Conservation (phyloP, 1,140 invertebrate genomes). For the Macrobrachium nipponense region DNA sequence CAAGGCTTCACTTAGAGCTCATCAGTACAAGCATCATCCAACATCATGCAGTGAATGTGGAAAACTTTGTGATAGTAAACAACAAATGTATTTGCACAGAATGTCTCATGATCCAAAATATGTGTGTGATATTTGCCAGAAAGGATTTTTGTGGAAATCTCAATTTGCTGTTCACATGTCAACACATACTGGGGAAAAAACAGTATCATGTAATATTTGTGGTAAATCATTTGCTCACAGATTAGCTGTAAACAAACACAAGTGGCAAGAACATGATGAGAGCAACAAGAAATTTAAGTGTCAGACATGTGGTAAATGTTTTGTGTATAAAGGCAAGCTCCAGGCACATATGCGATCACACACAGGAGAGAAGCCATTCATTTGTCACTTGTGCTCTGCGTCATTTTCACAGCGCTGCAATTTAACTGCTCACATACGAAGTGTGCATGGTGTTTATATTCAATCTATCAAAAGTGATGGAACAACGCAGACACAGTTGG, state of each 20-base stretch:
- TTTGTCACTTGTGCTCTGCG: constrained; percentile 30
- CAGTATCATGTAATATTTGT: constrained; percentile 43
- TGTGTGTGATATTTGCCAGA: constrained; percentile 46
- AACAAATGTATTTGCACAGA: constrained; percentile 55
- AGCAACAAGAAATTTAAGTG: constrained; percentile 55
- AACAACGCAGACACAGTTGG: constrained; percentile 44
- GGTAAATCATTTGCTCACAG: constrained; percentile 53
- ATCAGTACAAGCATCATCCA: constrained; percentile 47
- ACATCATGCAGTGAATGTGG: constrained; percentile 49
- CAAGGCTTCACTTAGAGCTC: constrained; percentile 39
- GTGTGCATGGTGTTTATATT: constrained; percentile 49
- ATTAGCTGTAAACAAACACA: constrained; percentile 43
- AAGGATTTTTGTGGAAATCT: constrained; percentile 49
- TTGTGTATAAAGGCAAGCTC: constrained; percentile 46
- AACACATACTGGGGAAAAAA: constrained; percentile 46
- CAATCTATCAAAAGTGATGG: constrained; percentile 53
- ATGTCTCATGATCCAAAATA: constrained; percentile 42
- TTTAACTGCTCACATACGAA: constrained; percentile 45
- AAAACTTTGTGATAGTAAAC: constrained; percentile 50
- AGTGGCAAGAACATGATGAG: constrained; percentile 54
- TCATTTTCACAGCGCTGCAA: constrained; percentile 51
- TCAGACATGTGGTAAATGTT: constrained; percentile 32
- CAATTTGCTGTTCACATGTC: constrained; percentile 43
- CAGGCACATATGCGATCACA: constrained; percentile 44
- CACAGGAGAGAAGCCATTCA: constrained; percentile 49